Base-by-base conservation (phyloP, 2,888 invertebrate genomes). In the Norana najaformis region DNA sequence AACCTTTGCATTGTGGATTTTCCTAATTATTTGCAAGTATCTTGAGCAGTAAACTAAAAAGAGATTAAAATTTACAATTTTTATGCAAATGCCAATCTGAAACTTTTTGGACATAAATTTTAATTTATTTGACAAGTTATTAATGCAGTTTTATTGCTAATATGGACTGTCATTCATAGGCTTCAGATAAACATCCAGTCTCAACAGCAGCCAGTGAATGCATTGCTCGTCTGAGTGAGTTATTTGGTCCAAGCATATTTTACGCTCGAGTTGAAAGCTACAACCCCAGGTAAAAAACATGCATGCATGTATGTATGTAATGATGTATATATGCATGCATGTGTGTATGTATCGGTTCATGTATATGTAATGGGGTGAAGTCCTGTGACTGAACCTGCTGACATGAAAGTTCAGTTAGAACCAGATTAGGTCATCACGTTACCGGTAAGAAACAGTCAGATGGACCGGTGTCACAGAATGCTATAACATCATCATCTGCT, bases 191-290 rank as follows among this genome's bases (percentile, higher is more conserved):
- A 37, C 85, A 36, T 36, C 85, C 85, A 36, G 85, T 85, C 18
- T 94, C 95, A 18, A 94, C 94, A 91, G 95, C 96, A 34, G 96
- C 95, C 36, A 95, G 95, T 92, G 94, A 95, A 89, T 95, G 96
- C 92, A 92, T 96, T 83, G 93, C 94, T 90, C 94, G 94, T 90
- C 93, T 96, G 47, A 94, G 95, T 83, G 92, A 93, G n/a, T 94
- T 95, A 90, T 93, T 96, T 16, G 96, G 96, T 5, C 95, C 95
- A 13, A 95, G 94, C 89, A 96, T 96, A 91, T 93, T 96, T 36
- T 93, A 95, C 89, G 95, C 95, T 5, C 93, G 96, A 91, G 94
- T 96, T 36, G 95, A 96, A 92, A 94, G 95, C 91, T 94, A 94
- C 93, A 95, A 96, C 92, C 95, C 95, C 38, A 94, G 94, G 95